A percentile compares a stretch with the other conserved stretches of the same genome.
These are phyloP conservation scores for Hyperoplus immaculatus DNA, from an alignment of 2,797 vertebrate species.

Conservation along the genomic window DNA sequence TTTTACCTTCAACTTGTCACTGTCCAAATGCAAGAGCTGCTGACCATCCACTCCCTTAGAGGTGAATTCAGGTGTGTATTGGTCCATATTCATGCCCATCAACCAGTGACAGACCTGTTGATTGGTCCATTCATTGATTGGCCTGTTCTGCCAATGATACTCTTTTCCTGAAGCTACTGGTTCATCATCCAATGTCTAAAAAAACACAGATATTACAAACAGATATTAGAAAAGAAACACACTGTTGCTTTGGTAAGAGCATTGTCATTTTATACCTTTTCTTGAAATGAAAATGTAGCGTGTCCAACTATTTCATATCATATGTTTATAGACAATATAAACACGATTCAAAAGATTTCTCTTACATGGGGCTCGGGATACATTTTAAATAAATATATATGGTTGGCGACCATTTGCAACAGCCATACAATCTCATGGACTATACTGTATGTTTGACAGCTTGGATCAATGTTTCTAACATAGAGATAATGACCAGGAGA, in stretches of 20 bases:
- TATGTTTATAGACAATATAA: background rate
- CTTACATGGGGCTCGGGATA: background rate
- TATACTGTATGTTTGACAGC: background rate
- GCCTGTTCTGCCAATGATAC: constrained; percentile 92
- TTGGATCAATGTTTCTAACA: background rate
- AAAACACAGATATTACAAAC: constrained; percentile 48
- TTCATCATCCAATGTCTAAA: constrained; percentile 90
- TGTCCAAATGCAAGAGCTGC: constrained; percentile 90
- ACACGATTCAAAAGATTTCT: background rate
- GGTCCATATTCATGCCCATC: constrained; percentile 94
- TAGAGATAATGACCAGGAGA: background rate
- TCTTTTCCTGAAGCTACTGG: constrained; percentile 86
- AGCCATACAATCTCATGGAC: background rate
- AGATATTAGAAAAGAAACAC: background rate
- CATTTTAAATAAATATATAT: background rate
- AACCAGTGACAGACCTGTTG: constrained; percentile 93
- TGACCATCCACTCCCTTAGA: constrained; percentile 88
- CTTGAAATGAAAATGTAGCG: background rate
- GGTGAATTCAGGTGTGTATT: constrained; percentile 90
- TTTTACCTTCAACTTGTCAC: constrained; percentile 91
- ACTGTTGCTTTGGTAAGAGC: background rate
- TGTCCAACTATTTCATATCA: background rate
- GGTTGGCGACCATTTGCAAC: constrained; percentile 3
- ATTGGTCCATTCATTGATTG: constrained; percentile 90
- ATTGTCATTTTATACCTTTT: background rate